Evolutionary conservation across 2,113 vertebrate species (phyloP).

Genomic region (Dipodomys merriami): DNA sequence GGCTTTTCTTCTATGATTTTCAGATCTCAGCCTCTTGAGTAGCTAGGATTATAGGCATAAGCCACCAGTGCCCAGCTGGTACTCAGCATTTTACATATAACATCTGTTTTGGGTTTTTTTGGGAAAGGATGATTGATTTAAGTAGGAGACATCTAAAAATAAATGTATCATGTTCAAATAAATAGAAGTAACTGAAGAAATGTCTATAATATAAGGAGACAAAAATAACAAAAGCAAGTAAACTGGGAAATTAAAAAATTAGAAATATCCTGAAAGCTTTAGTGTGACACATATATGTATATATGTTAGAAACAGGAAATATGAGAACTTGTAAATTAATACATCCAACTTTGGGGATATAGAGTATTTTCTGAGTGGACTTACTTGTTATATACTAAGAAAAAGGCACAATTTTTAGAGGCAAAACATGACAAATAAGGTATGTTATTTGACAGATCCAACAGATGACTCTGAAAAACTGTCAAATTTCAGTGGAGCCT

Average conservation of each 20-base stretch:
- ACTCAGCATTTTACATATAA: conserved; percentile 31
- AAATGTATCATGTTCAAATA: conserved; percentile 33
- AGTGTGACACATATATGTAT: background rate
- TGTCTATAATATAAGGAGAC: background rate
- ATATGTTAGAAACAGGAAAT: background rate
- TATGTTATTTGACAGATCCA: background rate
- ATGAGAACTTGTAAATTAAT: background rate
- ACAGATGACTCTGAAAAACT: background rate
- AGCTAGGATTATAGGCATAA: no score
- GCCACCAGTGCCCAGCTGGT: no score
- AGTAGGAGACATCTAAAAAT: background rate
- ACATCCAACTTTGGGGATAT: background rate
- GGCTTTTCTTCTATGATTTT: no score
- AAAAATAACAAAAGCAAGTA: conserved; percentile 15
- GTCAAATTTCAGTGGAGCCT: background rate
- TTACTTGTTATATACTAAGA: background rate
- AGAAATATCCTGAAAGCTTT: background rate
- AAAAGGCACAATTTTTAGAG: background rate
- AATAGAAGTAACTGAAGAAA: background rate
- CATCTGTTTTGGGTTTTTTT: background rate
- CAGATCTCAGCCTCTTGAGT: no score
- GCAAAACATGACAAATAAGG: background rate
- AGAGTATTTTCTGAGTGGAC: background rate
- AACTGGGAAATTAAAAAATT: background rate
- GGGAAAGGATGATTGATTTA: conserved; percentile 4